Evolutionary conservation across 2,797 vertebrate genomes (phyloP).

Genomic region (Gallirallus australis): DNA sequence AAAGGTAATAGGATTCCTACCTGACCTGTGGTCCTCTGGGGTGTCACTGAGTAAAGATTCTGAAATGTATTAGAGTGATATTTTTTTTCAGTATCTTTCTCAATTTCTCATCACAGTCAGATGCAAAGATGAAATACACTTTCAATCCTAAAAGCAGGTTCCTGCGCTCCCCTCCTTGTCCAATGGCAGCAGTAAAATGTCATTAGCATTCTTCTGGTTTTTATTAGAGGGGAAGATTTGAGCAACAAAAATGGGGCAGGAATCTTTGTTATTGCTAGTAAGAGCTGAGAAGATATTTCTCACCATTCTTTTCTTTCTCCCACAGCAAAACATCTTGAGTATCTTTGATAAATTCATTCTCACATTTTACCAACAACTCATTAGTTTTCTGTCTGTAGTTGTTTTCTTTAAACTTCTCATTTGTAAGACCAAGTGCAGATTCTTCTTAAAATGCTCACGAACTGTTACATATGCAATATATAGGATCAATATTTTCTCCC

Average conservation of each 20-base stretch:
- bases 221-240: background rate
- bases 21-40: background rate
- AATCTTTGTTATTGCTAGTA: background rate
- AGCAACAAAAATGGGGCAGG: background rate
- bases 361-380: background rate
- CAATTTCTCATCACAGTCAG: background rate
- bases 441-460: background rate
- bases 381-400: background rate
- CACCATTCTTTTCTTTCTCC: background rate
- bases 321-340: accelerated
- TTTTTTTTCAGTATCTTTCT: background rate
- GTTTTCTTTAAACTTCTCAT: background rate
- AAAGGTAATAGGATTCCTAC: background rate
- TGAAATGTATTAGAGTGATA: background rate
- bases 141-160: slow-evolving; percentile 27
- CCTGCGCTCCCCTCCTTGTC: background rate
- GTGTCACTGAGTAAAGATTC: background rate
- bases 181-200: background rate
- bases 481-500: background rate
- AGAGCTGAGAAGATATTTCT: background rate
- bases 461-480: background rate
- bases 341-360: background rate
- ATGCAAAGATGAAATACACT: background rate
- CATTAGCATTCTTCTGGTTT: slow-evolving; percentile 24
- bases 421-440: background rate